Conservation (phyloP, 2,888 invertebrate genomes). For the Macrosiphum euphorbiae region DNA sequence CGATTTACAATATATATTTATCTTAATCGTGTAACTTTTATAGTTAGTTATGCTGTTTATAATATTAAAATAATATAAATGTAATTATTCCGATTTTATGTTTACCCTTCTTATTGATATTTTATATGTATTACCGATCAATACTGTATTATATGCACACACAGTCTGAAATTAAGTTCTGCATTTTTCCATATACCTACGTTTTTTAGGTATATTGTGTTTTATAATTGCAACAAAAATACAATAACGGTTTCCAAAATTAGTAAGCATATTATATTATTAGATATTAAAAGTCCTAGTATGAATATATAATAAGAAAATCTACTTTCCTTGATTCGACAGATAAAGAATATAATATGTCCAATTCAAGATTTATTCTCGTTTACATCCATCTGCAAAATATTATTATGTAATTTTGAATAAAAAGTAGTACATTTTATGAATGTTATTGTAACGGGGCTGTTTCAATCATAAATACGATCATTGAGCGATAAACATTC, state of each 20-base stretch:
- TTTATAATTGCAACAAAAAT: background rate
- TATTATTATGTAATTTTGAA: background rate
- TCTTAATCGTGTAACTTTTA: background rate
- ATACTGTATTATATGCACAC: background rate
- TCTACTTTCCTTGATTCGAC: background rate
- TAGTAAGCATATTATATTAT: background rate
- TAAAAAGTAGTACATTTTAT: background rate
- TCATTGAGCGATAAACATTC: background rate
- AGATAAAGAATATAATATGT: background rate
- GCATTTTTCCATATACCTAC: too few relatives aligned
- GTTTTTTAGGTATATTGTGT: background rate
- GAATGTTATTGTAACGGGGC: background rate
- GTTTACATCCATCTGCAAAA: background rate
- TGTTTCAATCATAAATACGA: background rate
- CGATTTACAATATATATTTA: background rate
- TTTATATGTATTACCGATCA: background rate
- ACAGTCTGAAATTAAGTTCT: background rate
- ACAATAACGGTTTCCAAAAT: background rate
- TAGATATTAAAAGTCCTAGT: background rate
- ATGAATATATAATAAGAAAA: background rate
- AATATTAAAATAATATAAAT: background rate
- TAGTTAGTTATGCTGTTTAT: background rate
- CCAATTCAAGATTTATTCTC: background rate
- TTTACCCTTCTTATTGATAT: background rate
- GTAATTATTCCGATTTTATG: background rate